These are phyloP conservation scores for Xestobium rufovillosum DNA, from an alignment of 2,888 invertebrate genomes.

Conservation along the genomic window DNA sequence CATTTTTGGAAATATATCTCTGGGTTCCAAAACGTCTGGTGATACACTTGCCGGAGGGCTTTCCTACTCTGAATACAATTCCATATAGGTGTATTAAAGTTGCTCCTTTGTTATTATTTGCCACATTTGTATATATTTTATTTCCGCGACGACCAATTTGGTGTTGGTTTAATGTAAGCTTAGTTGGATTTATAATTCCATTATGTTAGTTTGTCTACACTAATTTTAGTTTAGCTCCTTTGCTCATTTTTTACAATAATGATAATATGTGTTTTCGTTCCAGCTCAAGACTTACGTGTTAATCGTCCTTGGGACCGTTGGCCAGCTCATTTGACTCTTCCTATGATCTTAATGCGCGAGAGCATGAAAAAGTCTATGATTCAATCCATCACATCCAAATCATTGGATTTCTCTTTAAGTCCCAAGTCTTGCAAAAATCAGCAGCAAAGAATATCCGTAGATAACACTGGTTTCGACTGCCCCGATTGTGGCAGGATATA, in stretches of 20 bases:
- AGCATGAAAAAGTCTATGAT: conserved; percentile 27
- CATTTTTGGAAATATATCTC: too few species aligned
- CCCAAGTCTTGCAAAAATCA: conserved; percentile 10
- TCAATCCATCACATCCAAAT: conserved; percentile 29
- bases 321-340: conserved; percentile 62
- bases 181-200: neutral
- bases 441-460: conserved; percentile 9
- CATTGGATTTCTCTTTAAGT: conserved; percentile 22
- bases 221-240: conserved; percentile 40
- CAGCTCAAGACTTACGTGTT: conserved; percentile 63
- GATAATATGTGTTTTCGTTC: conserved; percentile 38
- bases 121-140: too few species aligned
- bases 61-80: too few species aligned
- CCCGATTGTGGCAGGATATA: conserved; percentile 78
- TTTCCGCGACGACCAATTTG: too few species aligned
- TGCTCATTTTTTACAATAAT: too few species aligned
- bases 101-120: too few species aligned
- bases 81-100: too few species aligned
- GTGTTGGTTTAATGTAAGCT: too few species aligned
- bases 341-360: conserved; percentile 50
- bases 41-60: too few species aligned
- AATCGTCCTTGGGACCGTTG: conserved; percentile 52
- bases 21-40: too few species aligned
- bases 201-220: conserved; percentile 43
- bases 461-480: conserved; percentile 53